Percentiles rank a stretch among this genome's conserved stretches.
Evolutionary conservation across 2,888 invertebrate genomes (phyloP).

Genomic region (Calameuta pallipes): DNA sequence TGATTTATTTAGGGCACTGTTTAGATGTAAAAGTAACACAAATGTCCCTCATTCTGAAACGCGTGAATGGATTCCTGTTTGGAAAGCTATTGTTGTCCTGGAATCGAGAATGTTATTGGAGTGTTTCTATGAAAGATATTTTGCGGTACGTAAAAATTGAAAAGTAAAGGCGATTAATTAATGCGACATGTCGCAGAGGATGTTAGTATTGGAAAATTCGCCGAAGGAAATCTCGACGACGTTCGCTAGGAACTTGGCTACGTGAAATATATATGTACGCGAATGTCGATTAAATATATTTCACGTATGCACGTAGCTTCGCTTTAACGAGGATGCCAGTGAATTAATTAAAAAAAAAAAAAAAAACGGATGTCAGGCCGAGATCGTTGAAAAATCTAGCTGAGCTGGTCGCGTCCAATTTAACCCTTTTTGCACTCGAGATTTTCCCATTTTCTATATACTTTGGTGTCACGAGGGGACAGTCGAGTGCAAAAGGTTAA

Average conservation of each 20-base stretch:
- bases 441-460: too few relatives aligned
- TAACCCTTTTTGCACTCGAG: not conserved
- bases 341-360: not conserved
- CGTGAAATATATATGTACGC: too few relatives aligned
- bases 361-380: constrained; percentile 17
- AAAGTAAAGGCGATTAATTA: too few relatives aligned
- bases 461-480: too few relatives aligned
- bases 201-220: not conserved
- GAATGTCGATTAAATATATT: not conserved
- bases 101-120: too few relatives aligned
- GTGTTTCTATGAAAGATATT: too few relatives aligned
- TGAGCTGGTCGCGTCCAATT: constrained; percentile 29
- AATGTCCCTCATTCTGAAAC: too few relatives aligned
- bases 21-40: too few relatives aligned
- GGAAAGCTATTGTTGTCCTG: too few relatives aligned
- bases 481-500: not conserved
- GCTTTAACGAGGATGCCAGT: not conserved
- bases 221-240: not conserved
- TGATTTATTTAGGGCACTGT: too few relatives aligned
- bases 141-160: too few relatives aligned
- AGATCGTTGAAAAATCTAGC: constrained; percentile 15
- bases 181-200: not conserved
- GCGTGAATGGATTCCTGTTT: too few relatives aligned
- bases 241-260: not conserved
- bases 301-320: not conserved